Percentiles rank a stretch among this genome's conserved stretches.
Conservation (phyloP, 2,113 vertebrate genomes). For the Lepus americanus region DNA sequence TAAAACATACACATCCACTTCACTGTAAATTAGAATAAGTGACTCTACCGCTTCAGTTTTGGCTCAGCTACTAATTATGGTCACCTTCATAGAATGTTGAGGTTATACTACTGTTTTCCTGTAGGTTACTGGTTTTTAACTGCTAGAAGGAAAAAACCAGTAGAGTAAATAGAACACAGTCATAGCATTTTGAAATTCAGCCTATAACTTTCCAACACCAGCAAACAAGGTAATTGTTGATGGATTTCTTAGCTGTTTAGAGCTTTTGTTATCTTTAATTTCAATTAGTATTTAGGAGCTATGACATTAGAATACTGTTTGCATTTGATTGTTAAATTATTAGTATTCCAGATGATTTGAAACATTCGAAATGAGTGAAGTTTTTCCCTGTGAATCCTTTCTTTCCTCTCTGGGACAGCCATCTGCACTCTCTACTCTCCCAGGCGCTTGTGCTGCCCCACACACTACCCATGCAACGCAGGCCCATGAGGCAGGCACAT, state of each 20-base stretch:
- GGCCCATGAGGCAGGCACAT: not conserved
- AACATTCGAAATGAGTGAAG: not conserved
- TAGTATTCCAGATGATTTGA: not conserved
- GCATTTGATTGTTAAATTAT: not conserved
- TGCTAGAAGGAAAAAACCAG: slow-evolving; percentile 69
- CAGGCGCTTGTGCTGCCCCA: not conserved
- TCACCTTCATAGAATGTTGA: slow-evolving; percentile 73
- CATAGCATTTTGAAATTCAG: slow-evolving; percentile 66
- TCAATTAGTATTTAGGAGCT: slow-evolving; percentile 22
- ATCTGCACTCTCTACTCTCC: not conserved
- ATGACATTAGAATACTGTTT: slow-evolving; percentile 6
- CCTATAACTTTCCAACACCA: slow-evolving; percentile 61
- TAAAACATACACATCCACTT: slow-evolving; percentile 28
- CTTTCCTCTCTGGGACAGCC: not conserved
- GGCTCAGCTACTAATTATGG: slow-evolving; percentile 25
- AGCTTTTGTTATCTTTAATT: slow-evolving; percentile 40
- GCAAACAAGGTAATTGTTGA: slow-evolving; percentile 69
- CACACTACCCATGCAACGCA: not conserved
- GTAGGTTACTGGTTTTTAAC: slow-evolving; percentile 81
- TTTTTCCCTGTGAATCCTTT: not conserved
- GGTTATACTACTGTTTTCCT: slow-evolving; percentile 62
- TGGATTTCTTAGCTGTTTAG: slow-evolving; percentile 65
- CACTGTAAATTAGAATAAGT: not conserved
- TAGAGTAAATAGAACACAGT: slow-evolving; percentile 73
- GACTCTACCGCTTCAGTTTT: slow-evolving; percentile 41